phyloP scores from a whole-genome alignment of 2,797 vertebrate species.

The Philypnodon macrostomus region DNA sequence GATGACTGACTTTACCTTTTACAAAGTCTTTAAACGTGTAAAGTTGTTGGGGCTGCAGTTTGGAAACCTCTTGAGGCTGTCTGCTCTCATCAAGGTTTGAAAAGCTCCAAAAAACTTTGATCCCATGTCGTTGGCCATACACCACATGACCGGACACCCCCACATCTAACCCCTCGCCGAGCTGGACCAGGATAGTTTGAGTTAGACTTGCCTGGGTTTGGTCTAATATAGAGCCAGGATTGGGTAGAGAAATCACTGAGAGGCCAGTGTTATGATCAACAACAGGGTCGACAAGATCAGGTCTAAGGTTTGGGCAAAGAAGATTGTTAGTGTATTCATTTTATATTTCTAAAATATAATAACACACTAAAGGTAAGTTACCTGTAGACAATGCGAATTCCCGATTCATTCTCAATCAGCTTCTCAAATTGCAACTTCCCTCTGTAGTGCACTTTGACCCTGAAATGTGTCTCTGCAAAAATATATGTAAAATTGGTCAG shows the following conservation, averaged over 20 bases:
- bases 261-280: constrained; percentile 44
- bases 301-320: constrained; percentile 39
- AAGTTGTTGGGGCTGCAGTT: constrained; percentile 65
- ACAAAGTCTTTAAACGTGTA: constrained; percentile 73
- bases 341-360: no score
- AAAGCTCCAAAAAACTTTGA: constrained; percentile 79
- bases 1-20: constrained; percentile 60
- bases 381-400: constrained; percentile 78
- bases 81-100: constrained; percentile 68
- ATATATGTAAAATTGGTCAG: constrained; percentile 10
- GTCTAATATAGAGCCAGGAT: constrained; percentile 65
- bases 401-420: constrained; percentile 66
- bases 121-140: constrained; percentile 72
- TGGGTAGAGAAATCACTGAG: constrained; percentile 73
- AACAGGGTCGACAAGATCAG: constrained; percentile 15
- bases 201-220: constrained; percentile 65
- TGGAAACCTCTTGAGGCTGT: constrained; percentile 70
- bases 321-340: background rate
- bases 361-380: constrained; percentile 16
- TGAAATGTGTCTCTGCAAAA: constrained; percentile 73
- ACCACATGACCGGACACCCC: constrained; percentile 55
- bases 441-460: constrained; percentile 79
- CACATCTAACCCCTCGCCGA: constrained; percentile 77
- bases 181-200: constrained; percentile 68
- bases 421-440: constrained; percentile 73